Base-by-base conservation (phyloP, 2,888 invertebrate genomes). In the Heliothis peltigera region DNA sequence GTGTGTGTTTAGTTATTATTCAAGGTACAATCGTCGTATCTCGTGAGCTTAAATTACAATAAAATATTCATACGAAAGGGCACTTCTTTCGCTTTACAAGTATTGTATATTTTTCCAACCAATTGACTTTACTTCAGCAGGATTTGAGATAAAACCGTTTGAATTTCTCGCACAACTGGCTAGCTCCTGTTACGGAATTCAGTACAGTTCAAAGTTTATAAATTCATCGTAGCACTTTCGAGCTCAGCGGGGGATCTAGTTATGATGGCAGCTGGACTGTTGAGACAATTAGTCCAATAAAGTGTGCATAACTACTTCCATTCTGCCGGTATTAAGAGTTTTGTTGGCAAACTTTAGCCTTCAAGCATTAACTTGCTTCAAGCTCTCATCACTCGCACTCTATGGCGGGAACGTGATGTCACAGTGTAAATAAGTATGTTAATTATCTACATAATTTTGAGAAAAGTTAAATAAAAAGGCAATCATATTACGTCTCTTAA, bases 1-100 rank as follows among this genome's bases (percentile, higher is more conserved):
- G 62, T 77, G 69, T 75, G 47, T 70, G 62, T 79, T 79, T 68
- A 72, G 66, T 79, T 81, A 48, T 28, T 57, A 65, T 65, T 71
- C 68, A 64, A 64, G 46, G 42, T 55, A 43, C 46, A 64, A 15
- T 54, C 59, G 70, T 74, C 67, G 69, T 69, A 74, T 71, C 77
- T 64, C 65, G 71, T 52, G 68, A 62, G 57, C 17, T 10, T 52
- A 25, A 2, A 32, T 32, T 2, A 22, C 22, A 4, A 2, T 32
- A 32, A 32, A 32, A 32, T 8, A 32, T 60, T 58, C 3, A 5
- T n/a, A 35, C 22, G 18, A 15, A 35, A 22, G n/a, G n/a, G 8
- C 7, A 52, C 28, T 28, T 15, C 17, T 4, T 6, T 6, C 15
- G 5, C 46, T 4, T 3, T n/a, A 39, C n/a, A 39, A n/a, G 0